A percentile compares a stretch with the other conserved stretches of the same genome.
Evolutionary conservation across 2,113 vertebrate species (phyloP).

Genomic region (Heloderma charlesbogerti): DNA sequence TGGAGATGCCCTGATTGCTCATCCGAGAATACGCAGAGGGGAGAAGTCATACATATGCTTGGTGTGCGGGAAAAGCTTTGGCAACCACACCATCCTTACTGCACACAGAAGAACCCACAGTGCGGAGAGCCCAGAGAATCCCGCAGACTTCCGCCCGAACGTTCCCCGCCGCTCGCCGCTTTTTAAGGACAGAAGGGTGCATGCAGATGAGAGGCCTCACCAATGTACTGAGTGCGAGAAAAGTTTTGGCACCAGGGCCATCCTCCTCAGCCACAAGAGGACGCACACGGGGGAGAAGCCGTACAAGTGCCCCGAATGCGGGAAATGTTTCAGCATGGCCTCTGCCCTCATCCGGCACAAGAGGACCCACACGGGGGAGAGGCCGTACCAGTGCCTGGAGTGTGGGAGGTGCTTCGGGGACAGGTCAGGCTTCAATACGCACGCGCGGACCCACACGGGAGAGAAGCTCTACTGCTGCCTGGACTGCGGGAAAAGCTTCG

Average conservation of each 20-base stretch:
- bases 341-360: background rate
- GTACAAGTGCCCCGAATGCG: background rate
- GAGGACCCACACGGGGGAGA: background rate
- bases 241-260: background rate
- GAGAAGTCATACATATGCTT: background rate
- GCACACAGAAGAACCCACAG: background rate
- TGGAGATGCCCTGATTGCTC: background rate
- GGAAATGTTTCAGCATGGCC: background rate
- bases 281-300: background rate
- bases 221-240: background rate
- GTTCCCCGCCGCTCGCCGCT: background rate
- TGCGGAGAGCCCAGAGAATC: background rate
- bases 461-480: slow-evolving; percentile 42
- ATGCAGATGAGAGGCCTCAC: background rate
- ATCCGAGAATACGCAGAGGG: background rate
- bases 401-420: background rate
- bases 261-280: background rate
- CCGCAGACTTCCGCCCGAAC: background rate
- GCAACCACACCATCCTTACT: background rate
- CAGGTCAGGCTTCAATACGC: background rate
- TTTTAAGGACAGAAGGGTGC: no score
- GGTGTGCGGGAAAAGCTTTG: background rate
- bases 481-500: slow-evolving; percentile 44
- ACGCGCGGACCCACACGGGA: background rate
- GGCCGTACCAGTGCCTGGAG: background rate